Percentiles rank a stretch among this genome's conserved stretches.
Conservation (phyloP, 2,797 vertebrate genomes). For the Okamejei kenojei region DNA sequence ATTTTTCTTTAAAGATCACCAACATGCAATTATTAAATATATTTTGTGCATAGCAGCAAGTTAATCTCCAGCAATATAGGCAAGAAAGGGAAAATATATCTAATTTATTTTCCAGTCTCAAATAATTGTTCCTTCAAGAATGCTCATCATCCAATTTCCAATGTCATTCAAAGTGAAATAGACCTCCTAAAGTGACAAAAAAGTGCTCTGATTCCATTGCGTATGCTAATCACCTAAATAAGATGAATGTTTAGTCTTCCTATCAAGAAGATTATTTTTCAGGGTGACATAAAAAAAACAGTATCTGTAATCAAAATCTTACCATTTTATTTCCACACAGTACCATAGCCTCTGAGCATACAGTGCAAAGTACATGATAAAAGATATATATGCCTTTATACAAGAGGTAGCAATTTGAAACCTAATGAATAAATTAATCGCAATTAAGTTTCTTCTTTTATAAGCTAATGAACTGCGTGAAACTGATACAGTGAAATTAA, state of each 20-base stretch:
- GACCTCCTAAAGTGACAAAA: not conserved
- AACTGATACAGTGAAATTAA: not conserved
- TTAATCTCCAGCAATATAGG: not conserved
- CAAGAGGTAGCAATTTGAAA: not conserved
- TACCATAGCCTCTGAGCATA: not conserved
- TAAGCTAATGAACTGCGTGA: conserved; percentile 17
- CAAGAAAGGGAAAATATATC: too few species aligned
- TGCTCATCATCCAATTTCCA: not conserved
- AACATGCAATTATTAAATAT: too few species aligned
- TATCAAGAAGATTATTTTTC: not conserved
- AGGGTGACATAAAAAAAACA: not conserved
- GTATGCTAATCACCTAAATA: not conserved
- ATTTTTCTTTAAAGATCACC: too few species aligned
- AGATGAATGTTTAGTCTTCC: not conserved
- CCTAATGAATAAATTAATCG: conserved; percentile 16
- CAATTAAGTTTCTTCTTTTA: not conserved
- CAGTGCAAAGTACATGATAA: not conserved
- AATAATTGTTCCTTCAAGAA: not conserved
- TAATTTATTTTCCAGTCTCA: not conserved
- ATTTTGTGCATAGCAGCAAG: not conserved
- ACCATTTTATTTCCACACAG: not conserved
- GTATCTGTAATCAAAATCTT: not conserved
- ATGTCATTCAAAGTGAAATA: not conserved
- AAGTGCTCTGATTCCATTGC: not conserved
- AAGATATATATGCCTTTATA: not conserved